Evolutionary conservation across 2,113 vertebrate species (phyloP).

Genomic region (Todiramphus saurophagus): DNA sequence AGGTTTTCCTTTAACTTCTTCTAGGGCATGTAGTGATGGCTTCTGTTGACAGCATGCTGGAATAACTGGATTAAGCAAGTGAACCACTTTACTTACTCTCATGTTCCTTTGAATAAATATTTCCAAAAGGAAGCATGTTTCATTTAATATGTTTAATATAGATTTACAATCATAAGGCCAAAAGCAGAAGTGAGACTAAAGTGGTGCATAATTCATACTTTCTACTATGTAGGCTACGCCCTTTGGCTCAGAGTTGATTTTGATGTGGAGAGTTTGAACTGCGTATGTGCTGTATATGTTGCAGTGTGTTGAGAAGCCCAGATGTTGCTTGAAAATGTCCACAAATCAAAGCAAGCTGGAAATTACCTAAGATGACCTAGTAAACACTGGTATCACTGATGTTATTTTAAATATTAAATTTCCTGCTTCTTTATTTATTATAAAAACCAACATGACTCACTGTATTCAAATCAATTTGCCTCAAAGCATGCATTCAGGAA

Average conservation of each 20-base stretch:
- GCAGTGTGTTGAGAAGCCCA: neutral
- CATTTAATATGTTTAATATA: neutral
- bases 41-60: neutral
- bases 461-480: neutral
- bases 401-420: neutral
- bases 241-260: neutral
- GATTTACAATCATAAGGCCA: neutral
- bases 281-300: neutral
- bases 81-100: neutral
- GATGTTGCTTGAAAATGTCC: neutral
- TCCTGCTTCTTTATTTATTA: neutral
- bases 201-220: neutral
- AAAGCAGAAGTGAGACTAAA: conserved; percentile 1
- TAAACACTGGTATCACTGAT: neutral
- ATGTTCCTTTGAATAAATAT: neutral
- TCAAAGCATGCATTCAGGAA: neutral
- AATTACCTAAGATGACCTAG: neutral
- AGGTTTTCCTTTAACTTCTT: neutral
- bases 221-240: neutral
- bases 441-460: neutral
- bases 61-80: neutral
- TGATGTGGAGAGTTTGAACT: neutral
- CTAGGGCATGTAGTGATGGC: neutral
- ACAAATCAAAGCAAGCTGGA: neutral
- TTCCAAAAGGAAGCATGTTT: neutral